These are phyloP conservation scores for Synodontis membranacea DNA, from an alignment of 2,113 vertebrate genomes.

Conservation along the genomic window DNA sequence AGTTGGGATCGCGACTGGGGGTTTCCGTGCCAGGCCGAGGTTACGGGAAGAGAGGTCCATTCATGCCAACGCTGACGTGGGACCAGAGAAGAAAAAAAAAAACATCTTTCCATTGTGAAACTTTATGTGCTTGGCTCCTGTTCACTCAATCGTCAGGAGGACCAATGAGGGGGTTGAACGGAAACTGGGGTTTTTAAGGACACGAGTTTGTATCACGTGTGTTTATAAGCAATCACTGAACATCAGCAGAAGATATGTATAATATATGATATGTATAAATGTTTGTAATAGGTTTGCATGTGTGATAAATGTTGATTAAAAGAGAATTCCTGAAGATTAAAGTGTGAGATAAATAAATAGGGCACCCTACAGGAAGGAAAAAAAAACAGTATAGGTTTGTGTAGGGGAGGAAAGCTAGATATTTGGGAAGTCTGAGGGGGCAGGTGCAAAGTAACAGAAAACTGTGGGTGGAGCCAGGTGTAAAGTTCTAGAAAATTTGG, in stretches of 20 bases:
- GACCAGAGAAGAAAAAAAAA: background rate
- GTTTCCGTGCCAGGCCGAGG: conserved; percentile 34
- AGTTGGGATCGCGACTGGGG: conserved; percentile 43
- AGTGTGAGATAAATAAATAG: background rate
- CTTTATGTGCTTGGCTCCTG: background rate
- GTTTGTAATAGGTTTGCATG: background rate
- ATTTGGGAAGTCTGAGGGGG: background rate
- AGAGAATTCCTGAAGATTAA: background rate
- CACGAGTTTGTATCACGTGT: background rate
- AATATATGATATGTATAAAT: background rate
- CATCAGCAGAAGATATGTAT: background rate
- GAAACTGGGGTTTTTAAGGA: background rate
- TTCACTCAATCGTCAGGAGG: background rate
- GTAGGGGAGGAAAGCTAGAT: background rate
- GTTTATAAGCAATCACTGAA: background rate
- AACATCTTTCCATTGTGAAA: conserved; percentile 20
- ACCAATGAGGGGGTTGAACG: background rate
- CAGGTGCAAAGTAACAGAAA: no score
- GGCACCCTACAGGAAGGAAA: background rate
- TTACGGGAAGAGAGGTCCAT: conserved; percentile 47
- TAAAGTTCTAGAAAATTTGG: no score
- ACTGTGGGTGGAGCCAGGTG: no score
- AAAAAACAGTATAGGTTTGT: background rate
- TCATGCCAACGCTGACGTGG: conserved; percentile 24
- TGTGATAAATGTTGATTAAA: background rate